Percentiles rank a stretch among this genome's conserved stretches.
Evolutionary conservation across 2,113 vertebrate genomes (phyloP).

Genomic region (Solenodon paradoxus): DNA sequence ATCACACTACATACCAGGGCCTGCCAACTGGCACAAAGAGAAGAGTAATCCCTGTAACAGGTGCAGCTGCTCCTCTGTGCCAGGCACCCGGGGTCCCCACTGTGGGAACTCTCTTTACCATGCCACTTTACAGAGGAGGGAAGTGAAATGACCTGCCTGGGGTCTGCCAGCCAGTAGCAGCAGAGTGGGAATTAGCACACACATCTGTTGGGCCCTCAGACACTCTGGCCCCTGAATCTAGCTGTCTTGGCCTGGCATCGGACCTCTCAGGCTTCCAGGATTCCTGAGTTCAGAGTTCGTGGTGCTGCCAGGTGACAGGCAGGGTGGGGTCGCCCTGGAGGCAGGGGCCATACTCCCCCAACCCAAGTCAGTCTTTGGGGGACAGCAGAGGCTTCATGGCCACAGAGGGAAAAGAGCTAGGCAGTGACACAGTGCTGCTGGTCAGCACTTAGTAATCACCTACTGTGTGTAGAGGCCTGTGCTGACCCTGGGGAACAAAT

Average conservation of each 20-base stretch:
- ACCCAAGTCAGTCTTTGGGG: background rate
- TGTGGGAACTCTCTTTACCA: background rate
- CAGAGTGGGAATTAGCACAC: background rate
- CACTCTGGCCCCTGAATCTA: background rate
- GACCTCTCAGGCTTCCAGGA: background rate
- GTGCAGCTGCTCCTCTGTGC: background rate
- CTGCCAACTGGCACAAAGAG: background rate
- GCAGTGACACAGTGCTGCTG: background rate
- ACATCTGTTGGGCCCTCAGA: background rate
- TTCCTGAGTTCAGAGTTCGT: background rate
- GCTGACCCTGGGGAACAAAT: background rate
- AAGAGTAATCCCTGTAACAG: background rate
- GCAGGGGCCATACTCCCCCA: background rate
- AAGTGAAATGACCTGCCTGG: background rate
- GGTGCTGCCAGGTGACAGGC: constrained; percentile 4
- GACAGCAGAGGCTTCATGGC: background rate
- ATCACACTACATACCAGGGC: background rate
- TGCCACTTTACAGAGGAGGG: background rate
- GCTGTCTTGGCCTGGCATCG: background rate
- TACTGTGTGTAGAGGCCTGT: background rate
- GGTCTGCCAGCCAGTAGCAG: background rate
- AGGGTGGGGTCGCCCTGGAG: background rate
- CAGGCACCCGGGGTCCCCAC: background rate
- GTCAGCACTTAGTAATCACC: background rate
- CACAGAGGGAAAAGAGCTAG: background rate